These are phyloP conservation scores for Microdon myrmicae DNA, from an alignment of 2,888 invertebrate species.

Conservation along the genomic window DNA sequence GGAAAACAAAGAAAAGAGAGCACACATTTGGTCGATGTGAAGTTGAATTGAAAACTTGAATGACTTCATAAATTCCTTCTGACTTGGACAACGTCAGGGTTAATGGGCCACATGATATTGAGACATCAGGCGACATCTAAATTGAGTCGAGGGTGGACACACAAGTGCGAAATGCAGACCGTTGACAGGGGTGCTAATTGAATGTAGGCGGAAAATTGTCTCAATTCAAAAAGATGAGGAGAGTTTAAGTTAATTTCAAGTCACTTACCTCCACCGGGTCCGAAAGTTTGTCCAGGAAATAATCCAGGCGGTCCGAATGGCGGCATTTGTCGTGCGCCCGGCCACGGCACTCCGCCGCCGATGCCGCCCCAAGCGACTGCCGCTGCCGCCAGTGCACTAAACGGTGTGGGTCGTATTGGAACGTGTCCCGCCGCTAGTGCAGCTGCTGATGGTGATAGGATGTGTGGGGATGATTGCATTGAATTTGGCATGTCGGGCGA, in stretches of 20 bases:
- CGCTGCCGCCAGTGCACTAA: constrained; percentile 79
- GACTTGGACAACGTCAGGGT: too few relatives aligned
- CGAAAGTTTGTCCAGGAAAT: constrained; percentile 75
- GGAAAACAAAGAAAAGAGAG: too few relatives aligned
- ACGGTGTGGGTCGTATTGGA: constrained; percentile 81
- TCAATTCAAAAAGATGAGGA: constrained; percentile 23
- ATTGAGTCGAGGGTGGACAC: constrained; percentile 11
- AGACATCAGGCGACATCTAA: too few relatives aligned
- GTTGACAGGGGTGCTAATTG: constrained; percentile 28
- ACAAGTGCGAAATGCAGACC: too few relatives aligned
- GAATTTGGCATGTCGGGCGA: constrained; percentile 59
- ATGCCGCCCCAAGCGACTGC: constrained; percentile 74
- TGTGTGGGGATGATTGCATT: constrained; percentile 59
- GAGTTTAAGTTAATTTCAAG: constrained; percentile 1
- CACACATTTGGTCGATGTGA: too few relatives aligned
- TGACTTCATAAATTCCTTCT: too few relatives aligned
- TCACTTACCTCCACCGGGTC: constrained; percentile 69
- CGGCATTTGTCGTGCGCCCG: constrained; percentile 72
- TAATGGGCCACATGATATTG: too few relatives aligned
- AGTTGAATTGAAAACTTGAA: too few relatives aligned
- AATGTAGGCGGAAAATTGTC: constrained; percentile 45
- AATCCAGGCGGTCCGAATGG: constrained; percentile 72
- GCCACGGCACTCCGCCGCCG: constrained; percentile 70
- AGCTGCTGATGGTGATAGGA: constrained; percentile 62
- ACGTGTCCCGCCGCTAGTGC: constrained; percentile 69